These are phyloP conservation scores for Haliclystus octoradiatus DNA, from an alignment of 30 jellyfish, hydroid and myxozoan genomes.

Conservation along the genomic window DNA sequence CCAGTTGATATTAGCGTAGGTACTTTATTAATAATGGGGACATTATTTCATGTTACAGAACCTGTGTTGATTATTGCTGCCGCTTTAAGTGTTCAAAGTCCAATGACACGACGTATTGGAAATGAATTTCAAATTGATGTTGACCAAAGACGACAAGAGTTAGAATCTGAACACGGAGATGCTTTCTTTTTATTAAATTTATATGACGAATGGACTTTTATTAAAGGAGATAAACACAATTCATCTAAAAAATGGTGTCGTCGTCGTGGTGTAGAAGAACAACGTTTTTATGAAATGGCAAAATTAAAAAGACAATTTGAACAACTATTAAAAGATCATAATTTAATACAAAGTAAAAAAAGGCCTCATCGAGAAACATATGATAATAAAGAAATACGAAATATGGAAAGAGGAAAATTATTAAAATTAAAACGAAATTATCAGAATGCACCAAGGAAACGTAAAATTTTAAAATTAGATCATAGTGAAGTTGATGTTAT, in stretches of 20 bases:
- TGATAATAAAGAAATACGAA: constrained; percentile 1
- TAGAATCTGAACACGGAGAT: constrained; percentile 91
- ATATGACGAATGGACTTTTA: constrained; percentile 84
- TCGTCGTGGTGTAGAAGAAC: constrained; percentile 84
- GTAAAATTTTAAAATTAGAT: constrained; percentile 66
- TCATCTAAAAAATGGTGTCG: constrained; percentile 88
- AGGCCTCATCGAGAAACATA: background rate
- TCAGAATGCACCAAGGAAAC: constrained; percentile 43
- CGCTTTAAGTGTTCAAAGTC: constrained; percentile 93
- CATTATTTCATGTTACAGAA: constrained; percentile 67
- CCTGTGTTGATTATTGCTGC: constrained; percentile 89
- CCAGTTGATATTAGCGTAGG: constrained; percentile 97
- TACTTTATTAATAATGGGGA: constrained; percentile 83
- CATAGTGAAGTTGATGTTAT: background rate
- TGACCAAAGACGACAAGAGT: constrained; percentile 69
- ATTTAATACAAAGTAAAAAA: constrained; percentile 14
- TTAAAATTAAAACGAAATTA: constrained; percentile 61
- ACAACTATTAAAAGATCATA: constrained; percentile 50
- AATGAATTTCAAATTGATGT: constrained; percentile 52
- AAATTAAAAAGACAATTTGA: constrained; percentile 88
- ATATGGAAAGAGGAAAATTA: constrained; percentile 37
- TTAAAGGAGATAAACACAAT: constrained; percentile 64
- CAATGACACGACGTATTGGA: constrained; percentile 69
- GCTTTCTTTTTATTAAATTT: constrained; percentile 73
- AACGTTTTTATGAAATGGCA: constrained; percentile 88